A percentile compares a stretch with the other conserved stretches of the same genome.
phyloP scores from a whole-genome alignment of 1,140 invertebrate species.

The Babylonia areolata region DNA sequence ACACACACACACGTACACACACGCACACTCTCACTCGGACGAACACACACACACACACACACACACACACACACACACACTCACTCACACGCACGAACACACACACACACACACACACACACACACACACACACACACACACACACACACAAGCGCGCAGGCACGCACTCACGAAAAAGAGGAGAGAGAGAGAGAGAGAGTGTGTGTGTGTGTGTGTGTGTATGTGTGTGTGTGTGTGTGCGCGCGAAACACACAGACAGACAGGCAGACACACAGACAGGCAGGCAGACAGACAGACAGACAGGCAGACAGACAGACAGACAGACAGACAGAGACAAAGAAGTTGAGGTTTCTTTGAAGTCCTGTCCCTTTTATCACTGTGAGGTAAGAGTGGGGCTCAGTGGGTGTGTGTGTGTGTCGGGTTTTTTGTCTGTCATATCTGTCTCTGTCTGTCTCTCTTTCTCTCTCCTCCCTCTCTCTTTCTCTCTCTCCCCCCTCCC shows the following conservation, averaged over 20 bases:
- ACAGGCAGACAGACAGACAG: too few species aligned
- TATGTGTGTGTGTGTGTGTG: too few species aligned
- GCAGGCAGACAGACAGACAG: too few species aligned
- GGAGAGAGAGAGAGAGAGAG: background rate
- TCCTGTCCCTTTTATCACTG: background rate
- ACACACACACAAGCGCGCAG: background rate
- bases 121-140: constrained; percentile 21
- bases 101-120: constrained; percentile 1
- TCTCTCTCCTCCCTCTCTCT: too few species aligned
- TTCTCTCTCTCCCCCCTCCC: too few species aligned
- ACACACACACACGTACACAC: constrained; percentile 27
- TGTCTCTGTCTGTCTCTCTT: background rate
- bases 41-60: constrained; percentile 9
- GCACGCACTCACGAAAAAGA: background rate
- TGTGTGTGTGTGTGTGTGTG: too few species aligned
- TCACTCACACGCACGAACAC: background rate
- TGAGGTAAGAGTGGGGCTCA: background rate
- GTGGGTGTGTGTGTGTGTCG: background rate
- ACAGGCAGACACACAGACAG: too few species aligned
- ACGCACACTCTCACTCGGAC: constrained; percentile 11
- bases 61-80: constrained; percentile 7
- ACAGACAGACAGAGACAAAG: too few species aligned
- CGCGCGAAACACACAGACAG: too few species aligned
- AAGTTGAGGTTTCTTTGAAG: too few species aligned
- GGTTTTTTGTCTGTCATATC: background rate